Conservation (phyloP, 2,797 vertebrate species). For the Petrocephalus schoutedeni region DNA sequence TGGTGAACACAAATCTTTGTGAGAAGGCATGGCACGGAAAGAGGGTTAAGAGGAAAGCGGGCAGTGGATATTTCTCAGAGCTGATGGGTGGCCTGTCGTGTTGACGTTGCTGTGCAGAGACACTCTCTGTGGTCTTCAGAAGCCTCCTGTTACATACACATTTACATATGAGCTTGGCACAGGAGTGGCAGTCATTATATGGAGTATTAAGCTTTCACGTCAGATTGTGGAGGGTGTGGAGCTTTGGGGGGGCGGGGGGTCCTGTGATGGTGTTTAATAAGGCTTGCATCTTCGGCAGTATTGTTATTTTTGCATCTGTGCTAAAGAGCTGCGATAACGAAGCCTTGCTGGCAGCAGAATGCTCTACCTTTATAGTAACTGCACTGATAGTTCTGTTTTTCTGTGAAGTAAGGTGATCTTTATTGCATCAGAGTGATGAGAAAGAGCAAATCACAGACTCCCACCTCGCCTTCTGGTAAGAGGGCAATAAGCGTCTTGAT, state of each 20-base stretch:
- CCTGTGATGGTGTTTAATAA: background rate
- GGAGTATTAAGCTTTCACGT: background rate
- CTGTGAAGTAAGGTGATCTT: background rate
- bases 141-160: background rate
- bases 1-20: background rate
- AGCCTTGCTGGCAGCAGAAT: background rate
- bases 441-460: background rate
- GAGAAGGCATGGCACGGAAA: background rate
- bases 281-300: background rate
- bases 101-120: background rate
- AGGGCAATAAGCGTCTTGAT: background rate
- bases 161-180: background rate
- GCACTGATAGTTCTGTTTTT: background rate
- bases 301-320: background rate
- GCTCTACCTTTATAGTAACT: background rate
- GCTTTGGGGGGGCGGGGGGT: background rate
- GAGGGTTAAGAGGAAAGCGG: background rate
- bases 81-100: background rate
- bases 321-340: background rate
- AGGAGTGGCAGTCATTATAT: background rate
- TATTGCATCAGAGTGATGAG: background rate
- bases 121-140: background rate
- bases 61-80: background rate
- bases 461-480: background rate
- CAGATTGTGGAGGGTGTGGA: background rate